These are phyloP conservation scores for Meliscaeva auricollis DNA, from an alignment of 2,888 invertebrate genomes.

Conservation along the genomic window DNA sequence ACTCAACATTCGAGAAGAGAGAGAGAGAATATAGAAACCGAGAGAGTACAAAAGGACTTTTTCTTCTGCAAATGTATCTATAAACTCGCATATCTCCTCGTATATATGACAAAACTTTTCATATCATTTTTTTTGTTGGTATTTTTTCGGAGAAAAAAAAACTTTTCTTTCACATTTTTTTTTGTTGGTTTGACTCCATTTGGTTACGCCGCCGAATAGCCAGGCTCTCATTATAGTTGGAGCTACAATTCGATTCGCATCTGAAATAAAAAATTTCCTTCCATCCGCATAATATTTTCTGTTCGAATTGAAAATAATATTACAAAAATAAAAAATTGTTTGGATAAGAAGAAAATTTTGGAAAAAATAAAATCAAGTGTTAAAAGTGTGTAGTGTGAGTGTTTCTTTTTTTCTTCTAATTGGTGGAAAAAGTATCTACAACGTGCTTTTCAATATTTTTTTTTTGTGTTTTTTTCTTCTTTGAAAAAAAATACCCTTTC, in stretches of 20 bases:
- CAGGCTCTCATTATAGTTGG: constrained; percentile 75
- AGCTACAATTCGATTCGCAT: constrained; percentile 76
- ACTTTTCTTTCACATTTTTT: constrained; percentile 31
- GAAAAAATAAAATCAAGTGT: constrained; percentile 24
- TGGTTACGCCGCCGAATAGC: constrained; percentile 66
- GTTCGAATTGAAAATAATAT: constrained; percentile 47
- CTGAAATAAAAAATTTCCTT: constrained; percentile 45
- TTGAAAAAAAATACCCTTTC: neutral
- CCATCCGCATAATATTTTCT: constrained; percentile 51
- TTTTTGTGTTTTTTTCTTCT: neutral
- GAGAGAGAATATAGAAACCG: constrained; percentile 2
- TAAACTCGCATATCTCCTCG: too few species aligned
- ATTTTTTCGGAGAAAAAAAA: constrained; percentile 37
- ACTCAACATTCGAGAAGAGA: constrained; percentile 60
- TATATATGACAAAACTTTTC: neutral
- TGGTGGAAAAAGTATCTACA: neutral
- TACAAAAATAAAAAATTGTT: neutral
- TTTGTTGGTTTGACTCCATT: constrained; percentile 69
- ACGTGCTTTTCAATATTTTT: constrained; percentile 35
- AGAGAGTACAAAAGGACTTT: constrained; percentile 66
- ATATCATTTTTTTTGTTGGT: constrained; percentile 19
- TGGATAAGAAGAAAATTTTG: constrained; percentile 25
- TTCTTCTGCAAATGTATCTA: constrained; percentile 6
- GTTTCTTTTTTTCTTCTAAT: neutral
- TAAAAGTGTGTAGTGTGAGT: constrained; percentile 24